These are phyloP conservation scores for Cheiracanthium punctorium DNA, from an alignment of 2,888 invertebrate species.

Conservation along the genomic window DNA sequence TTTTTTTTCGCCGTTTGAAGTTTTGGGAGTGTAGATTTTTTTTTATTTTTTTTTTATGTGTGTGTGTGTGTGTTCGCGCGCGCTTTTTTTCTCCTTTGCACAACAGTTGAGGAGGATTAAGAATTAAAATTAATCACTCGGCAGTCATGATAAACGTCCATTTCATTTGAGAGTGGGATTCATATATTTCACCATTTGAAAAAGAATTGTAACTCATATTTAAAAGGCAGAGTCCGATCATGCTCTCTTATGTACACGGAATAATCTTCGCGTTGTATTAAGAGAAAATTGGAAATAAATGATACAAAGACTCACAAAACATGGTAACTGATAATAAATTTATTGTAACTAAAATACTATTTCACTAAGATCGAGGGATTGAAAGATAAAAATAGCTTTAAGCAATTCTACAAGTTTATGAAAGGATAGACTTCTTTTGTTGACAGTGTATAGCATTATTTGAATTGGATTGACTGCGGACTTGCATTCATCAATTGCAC, in stretches of 20 bases:
- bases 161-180: conserved; percentile 1
- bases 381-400: no score
- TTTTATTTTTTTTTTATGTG: background rate
- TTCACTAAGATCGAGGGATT: no score
- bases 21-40: background rate
- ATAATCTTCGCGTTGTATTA: no score
- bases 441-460: no score
- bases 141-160: conserved; percentile 11
- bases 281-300: no score
- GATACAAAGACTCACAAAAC: no score
- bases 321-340: no score
- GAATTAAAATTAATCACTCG: conserved; percentile 18
- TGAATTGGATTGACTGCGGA: no score
- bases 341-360: no score
- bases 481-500: no score
- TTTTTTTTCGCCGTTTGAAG: background rate
- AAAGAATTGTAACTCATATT: background rate
- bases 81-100: conserved; percentile 7
- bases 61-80: background rate
- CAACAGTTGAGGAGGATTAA: conserved; percentile 6
- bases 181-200: background rate
- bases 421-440: no score
- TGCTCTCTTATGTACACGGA: background rate
- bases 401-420: no score
- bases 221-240: background rate